Conservation (phyloP, 2,113 vertebrate species). For the Ctenomys sociabilis region DNA sequence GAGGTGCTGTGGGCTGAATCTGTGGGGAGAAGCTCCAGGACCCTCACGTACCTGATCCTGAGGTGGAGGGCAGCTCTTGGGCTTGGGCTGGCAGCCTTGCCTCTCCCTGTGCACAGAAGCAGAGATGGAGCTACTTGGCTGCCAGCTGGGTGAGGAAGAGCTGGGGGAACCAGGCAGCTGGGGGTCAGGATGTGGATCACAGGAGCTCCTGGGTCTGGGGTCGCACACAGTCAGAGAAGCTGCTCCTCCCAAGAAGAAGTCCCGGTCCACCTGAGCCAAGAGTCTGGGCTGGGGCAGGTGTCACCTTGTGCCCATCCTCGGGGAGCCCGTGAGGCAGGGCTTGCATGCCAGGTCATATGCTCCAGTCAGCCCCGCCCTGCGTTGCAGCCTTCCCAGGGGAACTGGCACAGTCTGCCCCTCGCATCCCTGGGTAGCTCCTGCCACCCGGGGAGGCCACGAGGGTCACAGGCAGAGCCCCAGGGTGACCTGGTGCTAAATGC, state of each 20-base stretch:
- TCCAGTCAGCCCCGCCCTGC: background rate
- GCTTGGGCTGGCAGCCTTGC: background rate
- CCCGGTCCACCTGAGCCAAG: background rate
- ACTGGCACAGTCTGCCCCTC: background rate
- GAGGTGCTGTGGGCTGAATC: background rate
- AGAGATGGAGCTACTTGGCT: background rate
- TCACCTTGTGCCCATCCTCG: too few relatives aligned
- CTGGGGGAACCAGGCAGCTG: too few relatives aligned
- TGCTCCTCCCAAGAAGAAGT: background rate
- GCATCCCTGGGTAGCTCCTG: background rate
- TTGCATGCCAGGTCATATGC: background rate
- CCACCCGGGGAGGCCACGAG: background rate
- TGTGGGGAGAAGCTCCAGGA: background rate
- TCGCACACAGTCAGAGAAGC: background rate
- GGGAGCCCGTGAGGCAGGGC: accelerated
- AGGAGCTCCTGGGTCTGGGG: background rate
- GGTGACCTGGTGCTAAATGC: background rate
- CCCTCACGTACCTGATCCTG: background rate
- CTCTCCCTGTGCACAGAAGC: too few relatives aligned
- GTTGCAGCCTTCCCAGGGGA: background rate
- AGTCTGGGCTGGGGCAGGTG: background rate
- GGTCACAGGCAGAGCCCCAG: background rate
- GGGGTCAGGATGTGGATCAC: background rate
- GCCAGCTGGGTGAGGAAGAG: background rate
- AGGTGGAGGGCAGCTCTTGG: background rate